These are phyloP conservation scores for Lithobates sylvaticus DNA, from an alignment of 2,797 vertebrate species.

Conservation along the genomic window DNA sequence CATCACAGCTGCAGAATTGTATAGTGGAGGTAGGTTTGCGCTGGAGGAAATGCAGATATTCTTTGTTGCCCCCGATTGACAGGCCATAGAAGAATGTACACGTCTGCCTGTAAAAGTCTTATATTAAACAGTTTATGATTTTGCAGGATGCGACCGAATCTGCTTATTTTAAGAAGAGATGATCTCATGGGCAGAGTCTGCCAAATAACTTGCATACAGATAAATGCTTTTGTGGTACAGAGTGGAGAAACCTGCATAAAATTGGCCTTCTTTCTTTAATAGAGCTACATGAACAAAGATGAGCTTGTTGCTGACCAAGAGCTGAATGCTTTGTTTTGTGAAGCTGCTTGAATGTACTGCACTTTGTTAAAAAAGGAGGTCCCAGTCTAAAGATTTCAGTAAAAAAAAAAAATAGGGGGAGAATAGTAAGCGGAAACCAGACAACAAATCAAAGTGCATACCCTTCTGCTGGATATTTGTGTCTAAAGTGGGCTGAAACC, in stretches of 20 bases:
- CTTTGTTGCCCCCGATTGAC: constrained; percentile 66
- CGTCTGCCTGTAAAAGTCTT: constrained; percentile 65
- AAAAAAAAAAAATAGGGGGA: constrained; percentile 44
- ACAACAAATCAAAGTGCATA: constrained; percentile 74
- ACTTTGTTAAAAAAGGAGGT: constrained; percentile 76
- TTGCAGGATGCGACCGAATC: constrained; percentile 74
- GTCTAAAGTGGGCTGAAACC: constrained; percentile 71
- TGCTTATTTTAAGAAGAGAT: constrained; percentile 75
- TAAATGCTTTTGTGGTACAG: constrained; percentile 79
- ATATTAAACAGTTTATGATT: constrained; percentile 78
- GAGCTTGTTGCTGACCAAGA: constrained; percentile 85
- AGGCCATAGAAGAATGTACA: constrained; percentile 67
- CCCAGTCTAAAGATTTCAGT: constrained; percentile 64
- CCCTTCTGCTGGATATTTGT: constrained; percentile 72
- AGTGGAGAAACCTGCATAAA: constrained; percentile 85
- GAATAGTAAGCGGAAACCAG: constrained; percentile 72
- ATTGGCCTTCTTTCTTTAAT: constrained; percentile 85
- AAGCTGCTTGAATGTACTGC: constrained; percentile 78
- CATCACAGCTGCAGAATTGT: constrained; percentile 14
- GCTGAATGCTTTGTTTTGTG: constrained; percentile 84
- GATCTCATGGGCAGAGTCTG: constrained; percentile 78
- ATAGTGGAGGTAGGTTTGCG: constrained; percentile 52
- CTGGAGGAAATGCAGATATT: constrained; percentile 53
- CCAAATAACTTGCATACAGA: constrained; percentile 80
- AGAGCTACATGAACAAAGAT: constrained; percentile 83